These are phyloP conservation scores for Elysia chlorotica DNA, from an alignment of 1,140 invertebrate genomes.

Conservation along the genomic window DNA sequence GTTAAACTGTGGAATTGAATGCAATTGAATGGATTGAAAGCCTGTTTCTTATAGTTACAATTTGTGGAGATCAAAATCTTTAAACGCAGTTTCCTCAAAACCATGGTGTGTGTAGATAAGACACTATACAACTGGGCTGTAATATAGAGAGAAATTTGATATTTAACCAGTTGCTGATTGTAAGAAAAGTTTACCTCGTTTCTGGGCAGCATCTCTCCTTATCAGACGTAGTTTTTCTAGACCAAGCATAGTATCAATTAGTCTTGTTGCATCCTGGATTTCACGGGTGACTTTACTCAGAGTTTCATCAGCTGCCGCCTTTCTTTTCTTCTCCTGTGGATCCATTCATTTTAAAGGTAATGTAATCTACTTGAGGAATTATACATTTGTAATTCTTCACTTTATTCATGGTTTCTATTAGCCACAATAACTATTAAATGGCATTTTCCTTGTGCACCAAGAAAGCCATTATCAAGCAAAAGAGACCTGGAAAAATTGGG, in stretches of 20 bases:
- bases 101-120: too few species aligned
- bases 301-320: conserved; percentile 12
- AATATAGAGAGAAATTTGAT: too few species aligned
- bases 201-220: conserved; percentile 15
- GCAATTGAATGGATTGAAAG: too few species aligned
- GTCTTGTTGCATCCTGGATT: conserved; percentile 18
- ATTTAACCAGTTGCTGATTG: too few species aligned
- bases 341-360: not conserved
- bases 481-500: not conserved
- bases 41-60: too few species aligned
- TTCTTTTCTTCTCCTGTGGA: conserved; percentile 6
- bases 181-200: conserved; percentile 5
- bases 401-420: not conserved
- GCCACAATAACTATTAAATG: not conserved
- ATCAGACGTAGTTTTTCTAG: conserved; percentile 19
- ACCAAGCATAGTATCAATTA: conserved; percentile 18
- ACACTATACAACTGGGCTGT: too few species aligned
- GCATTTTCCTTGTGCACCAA: not conserved
- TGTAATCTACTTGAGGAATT: not conserved
- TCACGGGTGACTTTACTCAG: conserved; percentile 16
- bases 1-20: too few species aligned
- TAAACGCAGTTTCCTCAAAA: too few species aligned
- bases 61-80: too few species aligned
- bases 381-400: not conserved
- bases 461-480: not conserved